A percentile compares a stretch with the other conserved stretches of the same genome.
phyloP scores from a whole-genome alignment of 2,797 vertebrate species.

The Acanthurus tractus region DNA sequence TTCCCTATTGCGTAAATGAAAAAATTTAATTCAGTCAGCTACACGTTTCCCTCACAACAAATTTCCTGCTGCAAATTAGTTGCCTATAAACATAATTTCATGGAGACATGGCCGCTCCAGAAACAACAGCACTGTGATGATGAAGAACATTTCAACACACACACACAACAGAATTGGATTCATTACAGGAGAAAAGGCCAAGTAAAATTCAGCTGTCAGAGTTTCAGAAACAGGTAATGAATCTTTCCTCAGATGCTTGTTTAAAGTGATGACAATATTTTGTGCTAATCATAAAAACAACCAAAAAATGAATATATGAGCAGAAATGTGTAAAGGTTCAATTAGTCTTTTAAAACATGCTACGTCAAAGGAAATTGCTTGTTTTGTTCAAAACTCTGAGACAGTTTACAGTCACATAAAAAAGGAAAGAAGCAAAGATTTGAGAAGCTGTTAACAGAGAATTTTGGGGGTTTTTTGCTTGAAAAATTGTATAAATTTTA shows the following conservation, averaged over 20 bases:
- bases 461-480: not conserved
- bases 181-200: conserved; percentile 11
- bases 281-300: not conserved
- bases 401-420: not conserved
- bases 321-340: not conserved
- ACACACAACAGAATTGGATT: not conserved
- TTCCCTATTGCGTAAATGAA: too few relatives aligned
- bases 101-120: too few relatives aligned
- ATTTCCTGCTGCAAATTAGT: too few relatives aligned
- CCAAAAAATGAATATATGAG: not conserved
- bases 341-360: too few relatives aligned
- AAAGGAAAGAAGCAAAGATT: too few relatives aligned
- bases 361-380: not conserved
- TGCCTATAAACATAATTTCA: too few relatives aligned
- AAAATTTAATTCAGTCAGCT: too few relatives aligned
- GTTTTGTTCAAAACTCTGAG: not conserved
- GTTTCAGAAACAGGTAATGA: not conserved
- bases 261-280: not conserved
- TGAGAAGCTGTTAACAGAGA: too few relatives aligned
- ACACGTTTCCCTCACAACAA: too few relatives aligned
- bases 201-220: conserved; percentile 6
- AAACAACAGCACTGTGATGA: conserved; percentile 8
- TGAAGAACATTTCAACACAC: not conserved
- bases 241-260: conserved; percentile 4
- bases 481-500: not conserved